These are phyloP conservation scores for Lepidurus apus DNA, from an alignment of 1,140 invertebrate species.

Conservation along the genomic window DNA sequence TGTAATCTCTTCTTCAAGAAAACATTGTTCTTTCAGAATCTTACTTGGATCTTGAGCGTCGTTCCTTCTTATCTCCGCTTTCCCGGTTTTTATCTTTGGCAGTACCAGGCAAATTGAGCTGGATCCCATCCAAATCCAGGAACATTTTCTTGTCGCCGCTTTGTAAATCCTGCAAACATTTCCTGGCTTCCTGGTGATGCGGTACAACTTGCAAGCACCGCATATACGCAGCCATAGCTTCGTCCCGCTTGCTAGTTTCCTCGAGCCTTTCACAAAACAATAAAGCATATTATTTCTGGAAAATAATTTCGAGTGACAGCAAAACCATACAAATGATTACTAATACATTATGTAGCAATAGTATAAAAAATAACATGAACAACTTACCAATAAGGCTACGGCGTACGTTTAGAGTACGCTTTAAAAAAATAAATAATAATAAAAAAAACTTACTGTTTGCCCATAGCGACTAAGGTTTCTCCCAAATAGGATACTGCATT, in stretches of 20 bases:
- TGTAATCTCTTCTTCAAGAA: constrained; percentile 34
- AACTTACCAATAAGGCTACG: not conserved
- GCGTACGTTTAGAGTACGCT: constrained; percentile 26
- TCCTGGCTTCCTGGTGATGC: constrained; percentile 73
- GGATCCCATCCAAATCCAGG: constrained; percentile 8
- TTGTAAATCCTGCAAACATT: constrained; percentile 57
- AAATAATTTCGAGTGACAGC: not conserved
- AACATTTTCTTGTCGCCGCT: constrained; percentile 51
- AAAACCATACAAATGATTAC: not conserved
- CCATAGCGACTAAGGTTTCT: constrained; percentile 77
- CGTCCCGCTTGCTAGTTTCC: constrained; percentile 58
- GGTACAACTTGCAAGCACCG: constrained; percentile 72
- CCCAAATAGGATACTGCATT: constrained; percentile 92
- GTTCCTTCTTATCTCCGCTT: constrained; percentile 61
- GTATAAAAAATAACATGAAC: constrained; percentile 15
- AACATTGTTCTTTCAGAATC: constrained; percentile 9
- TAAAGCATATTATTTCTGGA: not conserved
- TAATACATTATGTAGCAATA: constrained; percentile 4
- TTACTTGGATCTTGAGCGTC: constrained; percentile 40
- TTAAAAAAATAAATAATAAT: not conserved
- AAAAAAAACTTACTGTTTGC: constrained; percentile 55
- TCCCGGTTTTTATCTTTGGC: constrained; percentile 49
- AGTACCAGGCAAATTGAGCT: not conserved
- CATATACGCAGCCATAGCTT: constrained; percentile 75
- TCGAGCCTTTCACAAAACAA: constrained; percentile 37